phyloP scores from a whole-genome alignment of 1,140 invertebrate species.

The Penaeus vannamei region DNA sequence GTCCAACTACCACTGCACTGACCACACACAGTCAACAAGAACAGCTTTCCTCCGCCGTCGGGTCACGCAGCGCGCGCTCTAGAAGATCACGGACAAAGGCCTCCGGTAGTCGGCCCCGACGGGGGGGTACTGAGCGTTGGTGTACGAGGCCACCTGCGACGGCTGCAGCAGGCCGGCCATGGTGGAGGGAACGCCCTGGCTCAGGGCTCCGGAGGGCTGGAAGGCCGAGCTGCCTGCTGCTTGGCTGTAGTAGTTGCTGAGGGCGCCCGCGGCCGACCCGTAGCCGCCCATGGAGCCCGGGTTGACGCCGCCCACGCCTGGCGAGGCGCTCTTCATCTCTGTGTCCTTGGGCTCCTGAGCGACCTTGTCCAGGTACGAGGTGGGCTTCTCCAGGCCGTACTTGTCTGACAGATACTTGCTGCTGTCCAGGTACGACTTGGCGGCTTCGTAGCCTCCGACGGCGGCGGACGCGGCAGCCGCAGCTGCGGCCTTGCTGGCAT shows the following conservation, averaged over 20 bases:
- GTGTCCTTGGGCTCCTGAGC: slow-evolving; percentile 61
- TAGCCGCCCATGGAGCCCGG: slow-evolving; percentile 51
- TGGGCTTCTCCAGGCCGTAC: slow-evolving; percentile 59
- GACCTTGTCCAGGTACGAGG: slow-evolving; percentile 58
- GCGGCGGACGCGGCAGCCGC: slow-evolving; percentile 72
- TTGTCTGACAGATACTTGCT: slow-evolving; percentile 57
- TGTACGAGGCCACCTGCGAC: slow-evolving; percentile 74
- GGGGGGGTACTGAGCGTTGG: slow-evolving; percentile 76
- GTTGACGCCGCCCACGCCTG: slow-evolving; percentile 26
- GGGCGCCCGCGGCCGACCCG: slow-evolving; percentile 52
- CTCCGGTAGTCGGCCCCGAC: slow-evolving; percentile 81
- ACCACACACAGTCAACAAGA: neutral
- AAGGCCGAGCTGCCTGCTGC: slow-evolving; percentile 56
- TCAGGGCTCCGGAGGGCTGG: slow-evolving; percentile 54
- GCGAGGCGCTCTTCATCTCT: slow-evolving; percentile 64
- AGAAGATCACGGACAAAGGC: slow-evolving; percentile 88
- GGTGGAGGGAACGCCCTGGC: slow-evolving; percentile 68
- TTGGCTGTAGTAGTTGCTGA: slow-evolving; percentile 58
- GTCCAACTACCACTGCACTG: neutral
- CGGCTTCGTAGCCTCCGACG: slow-evolving; percentile 73
- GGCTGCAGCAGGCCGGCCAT: slow-evolving; percentile 76
- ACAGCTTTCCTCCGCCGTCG: no score
- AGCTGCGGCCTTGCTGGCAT: slow-evolving; percentile 68
- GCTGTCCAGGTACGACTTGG: slow-evolving; percentile 56
- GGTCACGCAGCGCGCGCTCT: slow-evolving; percentile 68